These are phyloP conservation scores for Caerostris extrusa DNA, from an alignment of 1,140 invertebrate species.

Conservation along the genomic window DNA sequence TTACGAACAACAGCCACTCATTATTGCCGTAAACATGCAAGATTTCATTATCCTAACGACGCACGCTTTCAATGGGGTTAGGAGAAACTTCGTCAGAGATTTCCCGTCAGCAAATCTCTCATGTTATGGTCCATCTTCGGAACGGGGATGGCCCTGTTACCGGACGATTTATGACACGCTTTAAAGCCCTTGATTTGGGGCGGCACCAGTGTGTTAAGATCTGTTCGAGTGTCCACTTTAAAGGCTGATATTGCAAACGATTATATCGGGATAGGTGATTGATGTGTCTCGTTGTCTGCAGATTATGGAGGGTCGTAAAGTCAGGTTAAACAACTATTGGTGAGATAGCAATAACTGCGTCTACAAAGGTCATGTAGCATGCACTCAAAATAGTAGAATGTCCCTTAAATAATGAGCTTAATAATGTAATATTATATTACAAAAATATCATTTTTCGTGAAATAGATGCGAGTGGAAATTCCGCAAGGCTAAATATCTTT, in stretches of 20 bases:
- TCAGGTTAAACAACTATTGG: neutral
- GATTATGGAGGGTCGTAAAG: neutral
- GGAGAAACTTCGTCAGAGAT: neutral
- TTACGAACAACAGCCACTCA: neutral
- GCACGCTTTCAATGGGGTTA: neutral
- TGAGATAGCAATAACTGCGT: neutral
- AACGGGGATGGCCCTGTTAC: neutral
- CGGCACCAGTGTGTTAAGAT: neutral
- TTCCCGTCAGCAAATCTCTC: neutral
- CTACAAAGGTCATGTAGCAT: neutral
- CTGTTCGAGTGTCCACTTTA: neutral
- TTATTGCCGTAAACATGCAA: neutral
- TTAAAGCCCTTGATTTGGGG: neutral
- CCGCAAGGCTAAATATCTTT: too few relatives aligned
- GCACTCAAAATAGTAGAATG: neutral
- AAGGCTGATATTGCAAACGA: neutral
- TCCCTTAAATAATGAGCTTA: neutral
- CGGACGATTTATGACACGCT: neutral
- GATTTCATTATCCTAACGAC: neutral
- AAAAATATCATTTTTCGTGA: too few relatives aligned
- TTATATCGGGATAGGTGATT: neutral
- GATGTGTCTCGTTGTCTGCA: neutral
- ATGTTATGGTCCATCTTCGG: neutral
- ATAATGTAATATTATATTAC: neutral
- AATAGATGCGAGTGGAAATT: too few relatives aligned